Evolutionary conservation across 2,888 invertebrate species (phyloP).

Genomic region (Sarcophaga variegata): DNA sequence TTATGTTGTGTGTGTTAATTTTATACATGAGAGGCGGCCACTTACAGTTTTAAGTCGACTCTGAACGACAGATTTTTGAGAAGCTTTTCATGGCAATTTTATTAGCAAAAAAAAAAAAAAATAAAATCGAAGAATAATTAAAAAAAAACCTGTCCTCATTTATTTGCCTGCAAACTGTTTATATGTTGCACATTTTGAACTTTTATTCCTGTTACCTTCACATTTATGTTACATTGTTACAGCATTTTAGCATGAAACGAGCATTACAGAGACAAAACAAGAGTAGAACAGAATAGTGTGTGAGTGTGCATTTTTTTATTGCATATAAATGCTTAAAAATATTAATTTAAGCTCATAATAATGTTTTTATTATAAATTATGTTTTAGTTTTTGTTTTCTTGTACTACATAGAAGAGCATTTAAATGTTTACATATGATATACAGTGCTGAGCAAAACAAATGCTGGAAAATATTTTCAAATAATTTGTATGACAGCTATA

Average conservation of each 20-base stretch:
- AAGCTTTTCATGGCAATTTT: no score
- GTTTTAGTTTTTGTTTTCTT: slow-evolving; percentile 3
- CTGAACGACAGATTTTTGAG: no score
- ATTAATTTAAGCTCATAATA: slow-evolving; percentile 37
- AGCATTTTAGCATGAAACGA: not conserved
- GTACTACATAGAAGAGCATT: not conserved
- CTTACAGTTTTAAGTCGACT: no score
- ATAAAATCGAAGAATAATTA: no score
- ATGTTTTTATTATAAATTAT: slow-evolving; percentile 43
- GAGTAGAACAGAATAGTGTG: not conserved
- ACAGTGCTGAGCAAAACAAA: not conserved
- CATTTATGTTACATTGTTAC: not conserved
- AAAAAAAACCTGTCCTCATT: not conserved
- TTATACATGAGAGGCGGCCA: no score
- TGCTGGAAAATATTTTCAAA: no score
- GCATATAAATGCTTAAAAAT: slow-evolving; percentile 35
- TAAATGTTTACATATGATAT: not conserved
- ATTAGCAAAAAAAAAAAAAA: no score
- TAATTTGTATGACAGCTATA: no score
- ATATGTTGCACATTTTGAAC: slow-evolving; percentile 3
- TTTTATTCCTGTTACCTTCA: not conserved
- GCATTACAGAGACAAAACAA: not conserved
- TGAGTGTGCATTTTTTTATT: slow-evolving; percentile 14
- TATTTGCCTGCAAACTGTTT: not conserved
- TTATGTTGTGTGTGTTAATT: no score